Evolutionary conservation across 2,797 vertebrate genomes (phyloP).

Genomic region (Meda fulgida): DNA sequence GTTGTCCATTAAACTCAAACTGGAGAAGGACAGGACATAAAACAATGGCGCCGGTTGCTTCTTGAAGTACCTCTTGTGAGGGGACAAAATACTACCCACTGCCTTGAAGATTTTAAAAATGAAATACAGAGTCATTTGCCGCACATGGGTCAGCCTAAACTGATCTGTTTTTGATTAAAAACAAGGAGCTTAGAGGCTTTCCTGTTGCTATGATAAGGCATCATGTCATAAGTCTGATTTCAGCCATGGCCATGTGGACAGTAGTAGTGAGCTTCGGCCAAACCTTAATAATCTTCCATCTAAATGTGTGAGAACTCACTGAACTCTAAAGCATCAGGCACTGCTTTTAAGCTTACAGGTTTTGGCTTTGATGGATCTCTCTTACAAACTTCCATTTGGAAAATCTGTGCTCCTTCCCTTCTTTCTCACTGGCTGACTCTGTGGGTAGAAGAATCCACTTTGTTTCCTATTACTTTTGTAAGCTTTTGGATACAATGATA

Average conservation of each 20-base stretch:
- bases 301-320: constrained; percentile 58
- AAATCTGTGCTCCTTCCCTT: constrained; percentile 42
- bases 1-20: constrained; percentile 45
- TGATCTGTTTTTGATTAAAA: constrained; percentile 70
- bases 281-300: constrained; percentile 63
- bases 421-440: not conserved
- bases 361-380: constrained; percentile 62
- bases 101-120: constrained; percentile 70
- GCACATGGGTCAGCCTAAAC: constrained; percentile 58
- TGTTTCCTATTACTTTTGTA: constrained; percentile 22
- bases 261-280: constrained; percentile 36
- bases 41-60: constrained; percentile 54
- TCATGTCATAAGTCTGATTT: constrained; percentile 63
- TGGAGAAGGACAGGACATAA: constrained; percentile 47
- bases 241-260: constrained; percentile 52
- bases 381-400: constrained; percentile 51
- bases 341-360: constrained; percentile 56
- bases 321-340: constrained; percentile 51
- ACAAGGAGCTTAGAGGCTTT: constrained; percentile 59
- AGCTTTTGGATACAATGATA: constrained; percentile 16
- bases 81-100: constrained; percentile 64
- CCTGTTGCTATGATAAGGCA: constrained; percentile 60
- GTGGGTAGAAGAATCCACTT: not conserved
- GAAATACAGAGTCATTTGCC: constrained; percentile 66
- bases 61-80: constrained; percentile 51